A percentile compares a stretch with the other conserved stretches of the same genome.
These are phyloP conservation scores for Drosophila nannoptera DNA, from an alignment of 1,140 invertebrate genomes.

Conservation along the genomic window DNA sequence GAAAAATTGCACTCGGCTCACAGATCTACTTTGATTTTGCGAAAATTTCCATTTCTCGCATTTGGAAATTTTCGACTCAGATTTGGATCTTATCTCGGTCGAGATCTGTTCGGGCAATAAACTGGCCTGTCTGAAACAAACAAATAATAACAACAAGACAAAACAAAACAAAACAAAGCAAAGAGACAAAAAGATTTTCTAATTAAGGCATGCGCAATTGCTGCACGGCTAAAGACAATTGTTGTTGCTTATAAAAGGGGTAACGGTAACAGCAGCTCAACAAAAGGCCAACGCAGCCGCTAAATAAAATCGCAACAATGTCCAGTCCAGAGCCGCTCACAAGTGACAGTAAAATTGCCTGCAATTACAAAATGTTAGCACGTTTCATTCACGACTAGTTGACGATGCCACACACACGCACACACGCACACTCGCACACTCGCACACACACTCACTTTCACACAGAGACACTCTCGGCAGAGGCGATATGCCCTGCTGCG, in stretches of 20 bases:
- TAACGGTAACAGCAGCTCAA: constrained; percentile 19
- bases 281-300: not conserved
- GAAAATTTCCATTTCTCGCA: constrained; percentile 53
- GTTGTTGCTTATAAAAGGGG: constrained; percentile 29
- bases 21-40: constrained; percentile 29
- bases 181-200: constrained; percentile 42
- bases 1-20: constrained; percentile 42
- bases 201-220: constrained; percentile 50
- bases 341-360: constrained; percentile 72
- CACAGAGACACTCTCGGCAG: constrained; percentile 4
- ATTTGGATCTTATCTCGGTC: constrained; percentile 51
- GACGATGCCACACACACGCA: constrained; percentile 11
- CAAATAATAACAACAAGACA: too few relatives aligned
- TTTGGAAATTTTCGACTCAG: not conserved
- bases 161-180: too few relatives aligned
- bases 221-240: constrained; percentile 16
- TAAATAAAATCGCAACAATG: constrained; percentile 17
- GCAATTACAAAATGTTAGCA: constrained; percentile 67
- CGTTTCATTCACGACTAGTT: constrained; percentile 60
- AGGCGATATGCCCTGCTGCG: constrained; percentile 2
- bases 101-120: constrained; percentile 43
- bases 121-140: constrained; percentile 7
- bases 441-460: not conserved
- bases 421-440: not conserved
- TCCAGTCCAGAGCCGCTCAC: constrained; percentile 37